Evolutionary conservation across 1,140 invertebrate species (phyloP), one percentile per base, ranked within the genome.

Genomic region (Antheraea mylitta): DNA sequence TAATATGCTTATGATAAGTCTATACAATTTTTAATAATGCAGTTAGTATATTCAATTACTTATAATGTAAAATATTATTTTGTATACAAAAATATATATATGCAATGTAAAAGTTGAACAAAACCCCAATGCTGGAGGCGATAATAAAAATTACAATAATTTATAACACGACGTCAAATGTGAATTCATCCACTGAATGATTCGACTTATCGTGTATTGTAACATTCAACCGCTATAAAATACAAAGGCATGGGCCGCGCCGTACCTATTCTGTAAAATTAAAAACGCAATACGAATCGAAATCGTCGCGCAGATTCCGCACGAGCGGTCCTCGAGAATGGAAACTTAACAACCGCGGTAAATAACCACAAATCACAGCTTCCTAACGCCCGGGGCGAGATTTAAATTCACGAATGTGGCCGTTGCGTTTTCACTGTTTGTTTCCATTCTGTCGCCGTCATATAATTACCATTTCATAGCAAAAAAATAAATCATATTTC

Each of bases 341-440:
- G 88, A 83, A 90, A 85, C 81, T 85, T 89, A 89, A 91, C 85
- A 84, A 79, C 82, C 85, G 87, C 81, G 80, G 86, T 91, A 91
- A 91, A 91, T 89, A 91, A 86, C 89, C 89, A 89, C 89, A 91
- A 91, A 91, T 91, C 89, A 90, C 84, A 73, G 82, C 75, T 74
- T 85, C 80, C 87, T 89, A 87, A 87, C 87, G 75, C 89, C 83
- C 79, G 73, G 71, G 83, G 83, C 86, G 83, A 85, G 83, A 86
- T 91, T 91, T 90, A 89, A 90, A 91, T 90, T 90, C 80, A 81
- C 76, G 81, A 83, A 81, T 85, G 81, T 89, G 73, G 75, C 79
- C 76, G 77, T 85, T 38, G 66, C 58, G 66, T 61, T 60, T 37
- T 18, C 58, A 18, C 30, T 11, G 58, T 67, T 59, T 38, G 60